A percentile compares a stretch with the other conserved stretches of the same genome.
Evolutionary conservation across 2,797 vertebrate species (phyloP).

Genomic region (Craterocephalus amniculus): DNA sequence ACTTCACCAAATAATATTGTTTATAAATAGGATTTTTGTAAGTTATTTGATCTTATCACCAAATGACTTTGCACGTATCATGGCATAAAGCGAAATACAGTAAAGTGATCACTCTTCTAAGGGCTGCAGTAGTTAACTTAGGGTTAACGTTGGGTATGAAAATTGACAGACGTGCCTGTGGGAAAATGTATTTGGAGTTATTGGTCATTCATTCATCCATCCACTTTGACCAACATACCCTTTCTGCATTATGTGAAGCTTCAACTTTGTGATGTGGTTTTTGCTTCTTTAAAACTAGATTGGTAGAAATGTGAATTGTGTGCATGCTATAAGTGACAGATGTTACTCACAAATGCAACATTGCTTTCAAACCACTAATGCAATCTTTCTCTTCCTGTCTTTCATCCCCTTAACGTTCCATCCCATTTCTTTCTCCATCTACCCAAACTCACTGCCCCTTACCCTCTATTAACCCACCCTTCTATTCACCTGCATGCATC

Average conservation of each 20-base stretch:
- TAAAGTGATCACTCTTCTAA: neutral
- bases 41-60: too few species aligned
- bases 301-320: conserved; percentile 18
- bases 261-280: conserved; percentile 42
- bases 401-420: conserved; percentile 27
- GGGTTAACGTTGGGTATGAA: neutral
- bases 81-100: neutral
- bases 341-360: conserved; percentile 7
- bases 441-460: conserved; percentile 2
- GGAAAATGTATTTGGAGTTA: conserved; percentile 1
- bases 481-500: conserved; percentile 16
- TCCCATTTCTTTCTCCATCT: conserved; percentile 17
- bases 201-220: conserved; percentile 43
- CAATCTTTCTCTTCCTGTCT: conserved; percentile 41
- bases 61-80: neutral
- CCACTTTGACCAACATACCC: conserved; percentile 28
- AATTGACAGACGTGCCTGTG: neutral
- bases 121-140: neutral
- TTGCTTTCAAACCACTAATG: conserved; percentile 62
- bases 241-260: conserved; percentile 28
- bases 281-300: conserved; percentile 12
- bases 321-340: conserved; percentile 33
- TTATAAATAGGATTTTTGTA: too few species aligned
- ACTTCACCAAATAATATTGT: too few species aligned
- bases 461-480: conserved; percentile 1